phyloP scores from a whole-genome alignment of 2,888 invertebrate species.

The Amphimallon solstitiale region DNA sequence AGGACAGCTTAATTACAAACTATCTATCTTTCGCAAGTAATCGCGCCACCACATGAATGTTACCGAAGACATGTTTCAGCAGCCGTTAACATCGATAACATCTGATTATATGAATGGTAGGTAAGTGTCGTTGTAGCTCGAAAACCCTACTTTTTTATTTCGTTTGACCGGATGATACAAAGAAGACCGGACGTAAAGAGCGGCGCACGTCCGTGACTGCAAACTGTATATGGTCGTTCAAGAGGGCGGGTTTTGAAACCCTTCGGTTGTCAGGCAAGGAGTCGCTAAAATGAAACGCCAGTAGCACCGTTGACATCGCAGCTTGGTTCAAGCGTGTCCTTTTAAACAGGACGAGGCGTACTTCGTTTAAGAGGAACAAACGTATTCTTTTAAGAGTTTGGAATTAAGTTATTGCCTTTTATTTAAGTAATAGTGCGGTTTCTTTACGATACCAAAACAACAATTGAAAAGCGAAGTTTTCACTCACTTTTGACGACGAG shows the following conservation, averaged over 20 bases:
- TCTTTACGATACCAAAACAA: too few relatives aligned
- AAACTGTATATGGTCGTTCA: conserved; percentile 44
- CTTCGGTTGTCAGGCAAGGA: conserved; percentile 47
- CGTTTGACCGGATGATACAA: conserved; percentile 15
- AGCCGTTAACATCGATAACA: conserved; percentile 42
- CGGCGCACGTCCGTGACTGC: conserved; percentile 41
- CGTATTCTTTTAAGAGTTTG: background rate
- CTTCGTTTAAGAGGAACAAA: background rate
- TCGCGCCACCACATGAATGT: conserved; percentile 17
- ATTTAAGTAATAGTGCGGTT: background rate
- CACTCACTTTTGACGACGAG: too few relatives aligned
- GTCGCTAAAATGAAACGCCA: conserved; percentile 44
- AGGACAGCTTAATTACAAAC: conserved; percentile 28
- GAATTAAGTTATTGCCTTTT: background rate
- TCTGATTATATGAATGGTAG: conserved; percentile 22
- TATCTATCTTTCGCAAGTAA: conserved; percentile 24
- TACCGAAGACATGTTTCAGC: conserved; percentile 28
- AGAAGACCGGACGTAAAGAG: conserved; percentile 32
- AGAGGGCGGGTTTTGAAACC: conserved; percentile 50
- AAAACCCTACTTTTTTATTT: conserved; percentile 27
- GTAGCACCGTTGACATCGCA: conserved; percentile 49
- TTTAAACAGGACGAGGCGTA: conserved; percentile 39
- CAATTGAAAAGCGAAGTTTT: too few relatives aligned
- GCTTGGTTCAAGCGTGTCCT: conserved; percentile 42
- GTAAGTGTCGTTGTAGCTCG: background rate